A percentile compares a stretch with the other conserved stretches of the same genome.
Evolutionary conservation across 2,888 invertebrate genomes (phyloP).

Genomic region (Ischnura elegans): DNA sequence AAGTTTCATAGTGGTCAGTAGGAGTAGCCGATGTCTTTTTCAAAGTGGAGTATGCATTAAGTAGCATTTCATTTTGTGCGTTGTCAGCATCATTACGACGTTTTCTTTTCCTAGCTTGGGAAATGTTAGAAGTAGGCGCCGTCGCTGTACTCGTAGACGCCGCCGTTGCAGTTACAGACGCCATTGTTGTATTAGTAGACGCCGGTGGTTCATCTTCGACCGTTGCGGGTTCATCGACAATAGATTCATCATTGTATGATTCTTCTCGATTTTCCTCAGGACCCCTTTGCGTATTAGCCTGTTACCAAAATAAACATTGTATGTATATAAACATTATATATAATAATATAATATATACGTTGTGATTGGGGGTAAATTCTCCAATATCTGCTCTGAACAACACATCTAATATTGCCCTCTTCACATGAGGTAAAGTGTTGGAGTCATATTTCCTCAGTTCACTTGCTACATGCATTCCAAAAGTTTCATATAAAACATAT

Average conservation of each 20-base stretch:
- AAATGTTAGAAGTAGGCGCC: constrained; percentile 2
- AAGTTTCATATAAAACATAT: too few species aligned
- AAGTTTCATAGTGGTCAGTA: constrained; percentile 17
- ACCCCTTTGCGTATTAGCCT: constrained; percentile 11
- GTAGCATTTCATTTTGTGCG: constrained; percentile 17
- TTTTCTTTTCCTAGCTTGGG: constrained; percentile 17
- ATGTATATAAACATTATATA: too few species aligned
- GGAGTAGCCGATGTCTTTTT: constrained; percentile 17
- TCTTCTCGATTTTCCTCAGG: constrained; percentile 1
- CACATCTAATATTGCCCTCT: too few species aligned
- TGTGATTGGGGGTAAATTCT: too few species aligned
- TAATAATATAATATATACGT: too few species aligned
- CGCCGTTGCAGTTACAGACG: constrained; percentile 7
- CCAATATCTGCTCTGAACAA: too few species aligned
- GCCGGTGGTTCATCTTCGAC: constrained; percentile 17
- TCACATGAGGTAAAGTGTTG: too few species aligned
- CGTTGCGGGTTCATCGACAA: constrained; percentile 17
- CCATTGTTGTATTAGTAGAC: constrained; percentile 17
- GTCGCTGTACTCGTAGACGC: constrained; percentile 10
- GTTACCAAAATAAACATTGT: constrained; percentile 10
- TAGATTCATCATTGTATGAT: neutral
- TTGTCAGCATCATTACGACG: constrained; percentile 17
- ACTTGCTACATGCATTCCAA: too few species aligned
- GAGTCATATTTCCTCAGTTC: too few species aligned
- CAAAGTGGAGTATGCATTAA: constrained; percentile 17